These are phyloP conservation scores for Macaca nemestrina DNA, from an alignment of 2,113 vertebrate species.

Conservation along the genomic window DNA sequence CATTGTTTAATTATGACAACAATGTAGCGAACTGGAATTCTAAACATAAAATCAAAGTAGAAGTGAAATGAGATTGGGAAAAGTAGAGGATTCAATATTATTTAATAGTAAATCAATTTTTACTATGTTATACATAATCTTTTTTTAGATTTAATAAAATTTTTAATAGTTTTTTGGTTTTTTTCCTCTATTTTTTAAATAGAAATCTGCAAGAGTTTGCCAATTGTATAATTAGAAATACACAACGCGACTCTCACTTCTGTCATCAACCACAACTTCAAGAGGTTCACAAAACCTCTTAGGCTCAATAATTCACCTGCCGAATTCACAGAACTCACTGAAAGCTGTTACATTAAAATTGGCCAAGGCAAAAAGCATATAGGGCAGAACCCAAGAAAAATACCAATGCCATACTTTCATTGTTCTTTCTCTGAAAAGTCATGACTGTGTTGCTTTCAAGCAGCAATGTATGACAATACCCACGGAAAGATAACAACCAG, in stretches of 20 bases:
- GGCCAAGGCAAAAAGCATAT: background rate
- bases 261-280: background rate
- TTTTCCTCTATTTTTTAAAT: too few relatives aligned
- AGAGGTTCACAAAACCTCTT: background rate
- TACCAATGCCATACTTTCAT: fast-evolving
- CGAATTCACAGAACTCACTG: background rate
- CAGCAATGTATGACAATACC: background rate
- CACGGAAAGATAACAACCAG: background rate
- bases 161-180: background rate
- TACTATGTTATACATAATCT: background rate
- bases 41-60: background rate
- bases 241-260: background rate
- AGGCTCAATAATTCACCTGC: background rate
- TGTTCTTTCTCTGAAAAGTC: background rate
- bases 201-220: background rate
- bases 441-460: background rate
- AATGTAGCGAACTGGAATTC: background rate
- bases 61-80: background rate
- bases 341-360: background rate
- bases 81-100: background rate
- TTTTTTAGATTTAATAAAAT: background rate
- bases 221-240: background rate
- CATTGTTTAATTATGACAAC: background rate
- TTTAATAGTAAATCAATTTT: background rate
- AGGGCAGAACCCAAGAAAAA: background rate